Evolutionary conservation across 2,888 invertebrate species (phyloP).

Genomic region (Sylvicola cinctus): DNA sequence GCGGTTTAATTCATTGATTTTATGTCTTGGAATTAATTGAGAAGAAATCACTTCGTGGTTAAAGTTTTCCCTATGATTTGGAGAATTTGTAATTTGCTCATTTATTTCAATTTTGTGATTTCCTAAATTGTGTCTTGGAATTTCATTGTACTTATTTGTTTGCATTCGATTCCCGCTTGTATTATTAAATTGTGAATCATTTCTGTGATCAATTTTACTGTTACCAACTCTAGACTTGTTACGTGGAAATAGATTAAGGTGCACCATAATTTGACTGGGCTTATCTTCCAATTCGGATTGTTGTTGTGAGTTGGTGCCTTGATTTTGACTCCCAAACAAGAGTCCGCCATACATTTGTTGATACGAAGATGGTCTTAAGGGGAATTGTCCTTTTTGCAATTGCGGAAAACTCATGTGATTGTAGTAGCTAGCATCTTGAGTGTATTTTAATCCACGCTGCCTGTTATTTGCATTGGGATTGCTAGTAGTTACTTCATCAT

Average conservation of each 20-base stretch:
- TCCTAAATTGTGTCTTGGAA: no score
- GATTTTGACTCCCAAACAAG: not conserved
- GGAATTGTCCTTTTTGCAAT: not conserved
- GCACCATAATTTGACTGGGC: conserved; percentile 38
- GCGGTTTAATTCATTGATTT: no score
- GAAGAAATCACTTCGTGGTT: no score
- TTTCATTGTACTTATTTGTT: no score
- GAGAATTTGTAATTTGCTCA: no score
- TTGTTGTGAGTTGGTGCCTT: not conserved
- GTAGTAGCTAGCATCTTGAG: not conserved
- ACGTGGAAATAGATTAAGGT: conserved; percentile 40
- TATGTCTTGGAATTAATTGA: no score
- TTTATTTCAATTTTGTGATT: no score
- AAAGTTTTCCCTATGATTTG: no score
- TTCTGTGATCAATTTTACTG: no score
- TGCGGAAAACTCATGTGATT: not conserved
- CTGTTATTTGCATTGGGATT: not conserved
- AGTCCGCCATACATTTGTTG: not conserved
- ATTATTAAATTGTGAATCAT: no score
- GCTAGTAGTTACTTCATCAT: conserved; percentile 20
- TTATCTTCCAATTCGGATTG: conserved; percentile 9
- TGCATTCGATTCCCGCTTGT: no score
- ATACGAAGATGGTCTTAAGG: not conserved
- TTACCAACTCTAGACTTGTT: no score
- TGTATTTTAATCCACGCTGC: not conserved